Base-by-base conservation (phyloP, 2,888 invertebrate species). In the Shargacucullia verbasci region DNA sequence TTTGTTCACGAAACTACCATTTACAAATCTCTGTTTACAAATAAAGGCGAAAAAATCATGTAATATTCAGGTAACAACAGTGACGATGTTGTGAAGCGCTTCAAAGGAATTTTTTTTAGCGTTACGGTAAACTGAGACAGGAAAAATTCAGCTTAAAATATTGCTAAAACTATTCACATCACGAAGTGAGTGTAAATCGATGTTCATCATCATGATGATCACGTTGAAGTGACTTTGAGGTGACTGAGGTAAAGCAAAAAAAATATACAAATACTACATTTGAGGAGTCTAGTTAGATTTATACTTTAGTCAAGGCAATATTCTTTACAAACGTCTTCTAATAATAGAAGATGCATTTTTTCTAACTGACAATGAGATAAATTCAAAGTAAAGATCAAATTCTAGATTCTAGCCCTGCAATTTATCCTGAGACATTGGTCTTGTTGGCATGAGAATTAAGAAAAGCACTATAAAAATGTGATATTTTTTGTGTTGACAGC, bases 111-210 rank as follows among this genome's bases (percentile, higher is more conserved):
- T 46, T 43, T 53, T n/a, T 48, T 38, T 9, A 41, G 41, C 20
- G 15, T n/a, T 29, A 9, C 10, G 34, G 41, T 48, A 40, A 59
- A 63, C 47, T 64, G 38, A 37, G 8, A 29, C 45, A 69, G 52
- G 53, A 59, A 61, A 68, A 62, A 35, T 0, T 33, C n/a, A 0
- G 27, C 7, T 53, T 44, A 20, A 38, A 70, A 54, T 47, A 6
- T 49, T 45, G 40, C 38, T 41, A 38, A 46, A 45, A 58, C 15
- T 61, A 70, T 66, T 75, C 55, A 50, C 49, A 58, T 38, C 63
- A 59, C 48, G 57, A 53, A 50, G 29, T 44, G 2, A 44, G 39
- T 58, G 43, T 47, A 60, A 59, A 52, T 59, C 44, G 15, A n/a
- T 37, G 35, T 39, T 31, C 48, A 39, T 43, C 41, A 59, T 46